These are phyloP conservation scores for Pseudobourletiella spinata DNA, from an alignment of 1,140 invertebrate species.

Conservation along the genomic window DNA sequence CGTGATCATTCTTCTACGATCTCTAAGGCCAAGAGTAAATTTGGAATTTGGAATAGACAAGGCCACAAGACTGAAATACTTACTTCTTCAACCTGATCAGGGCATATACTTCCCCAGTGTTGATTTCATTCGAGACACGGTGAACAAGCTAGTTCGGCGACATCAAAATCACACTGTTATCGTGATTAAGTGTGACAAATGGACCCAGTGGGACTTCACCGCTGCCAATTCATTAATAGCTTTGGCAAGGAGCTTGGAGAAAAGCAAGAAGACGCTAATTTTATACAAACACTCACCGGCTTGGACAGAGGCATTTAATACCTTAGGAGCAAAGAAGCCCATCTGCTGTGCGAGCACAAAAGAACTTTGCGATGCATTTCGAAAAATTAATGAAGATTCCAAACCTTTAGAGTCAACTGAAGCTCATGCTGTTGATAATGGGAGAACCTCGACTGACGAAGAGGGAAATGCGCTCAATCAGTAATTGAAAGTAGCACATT, in stretches of 20 bases:
- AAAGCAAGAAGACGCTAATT: constrained; percentile 17
- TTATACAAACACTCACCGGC: background rate
- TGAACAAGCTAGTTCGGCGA: constrained; percentile 41
- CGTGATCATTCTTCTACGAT: constrained; percentile 58
- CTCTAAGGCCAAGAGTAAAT: constrained; percentile 16
- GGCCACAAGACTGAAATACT: constrained; percentile 55
- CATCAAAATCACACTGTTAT: constrained; percentile 9
- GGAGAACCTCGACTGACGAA: no score
- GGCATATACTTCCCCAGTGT: constrained; percentile 77
- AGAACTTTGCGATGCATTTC: no score
- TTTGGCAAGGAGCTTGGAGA: constrained; percentile 23
- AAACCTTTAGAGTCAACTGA: no score
- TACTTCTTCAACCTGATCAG: constrained; percentile 67
- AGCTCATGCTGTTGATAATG: no score
- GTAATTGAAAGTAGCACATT: no score
- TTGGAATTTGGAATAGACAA: background rate
- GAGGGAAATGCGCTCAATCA: no score
- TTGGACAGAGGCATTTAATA: background rate
- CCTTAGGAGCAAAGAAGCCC: background rate
- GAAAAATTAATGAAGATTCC: no score
- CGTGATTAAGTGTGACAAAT: constrained; percentile 23
- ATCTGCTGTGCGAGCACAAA: background rate
- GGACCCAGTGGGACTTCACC: constrained; percentile 30
- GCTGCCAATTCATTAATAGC: constrained; percentile 19
- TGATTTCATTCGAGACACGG: constrained; percentile 68